These are phyloP conservation scores for Dromaius novaehollandiae DNA, from an alignment of 2,113 vertebrate genomes.

Conservation along the genomic window DNA sequence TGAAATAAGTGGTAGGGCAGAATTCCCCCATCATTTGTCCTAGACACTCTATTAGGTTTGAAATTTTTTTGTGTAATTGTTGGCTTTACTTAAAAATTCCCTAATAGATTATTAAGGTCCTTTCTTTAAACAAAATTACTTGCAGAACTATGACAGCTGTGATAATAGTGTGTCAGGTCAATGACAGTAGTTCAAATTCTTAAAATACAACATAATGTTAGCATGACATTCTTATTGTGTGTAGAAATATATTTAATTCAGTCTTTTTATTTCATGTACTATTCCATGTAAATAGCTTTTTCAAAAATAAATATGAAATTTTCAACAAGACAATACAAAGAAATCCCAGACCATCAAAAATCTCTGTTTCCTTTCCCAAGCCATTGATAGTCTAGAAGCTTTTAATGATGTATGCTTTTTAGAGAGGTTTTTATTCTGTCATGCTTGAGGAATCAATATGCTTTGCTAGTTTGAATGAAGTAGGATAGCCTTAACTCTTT, in stretches of 20 bases:
- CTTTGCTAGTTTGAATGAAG: not conserved
- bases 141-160: not conserved
- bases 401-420: not conserved
- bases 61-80: not conserved
- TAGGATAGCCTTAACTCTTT: slow-evolving; percentile 77
- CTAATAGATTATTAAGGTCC: not conserved
- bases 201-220: not conserved
- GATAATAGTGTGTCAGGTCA: not conserved
- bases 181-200: not conserved
- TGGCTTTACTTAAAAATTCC: slow-evolving; percentile 1
- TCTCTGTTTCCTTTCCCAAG: not conserved
- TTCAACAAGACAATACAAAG: not conserved
- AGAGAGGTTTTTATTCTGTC: not conserved
- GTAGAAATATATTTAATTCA: slow-evolving; percentile 2
- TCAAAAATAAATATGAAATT: not conserved
- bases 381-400: not conserved
- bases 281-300: not conserved
- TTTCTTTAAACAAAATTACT: not conserved
- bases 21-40: slow-evolving; percentile 3
- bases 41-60: not conserved
- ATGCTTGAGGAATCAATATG: not conserved
- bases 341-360: not conserved
- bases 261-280: not conserved
- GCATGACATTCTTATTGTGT: not conserved
- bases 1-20: not conserved